These are phyloP conservation scores for Falco novaeseelandiae DNA, from an alignment of 2,797 vertebrate species.

Conservation along the genomic window DNA sequence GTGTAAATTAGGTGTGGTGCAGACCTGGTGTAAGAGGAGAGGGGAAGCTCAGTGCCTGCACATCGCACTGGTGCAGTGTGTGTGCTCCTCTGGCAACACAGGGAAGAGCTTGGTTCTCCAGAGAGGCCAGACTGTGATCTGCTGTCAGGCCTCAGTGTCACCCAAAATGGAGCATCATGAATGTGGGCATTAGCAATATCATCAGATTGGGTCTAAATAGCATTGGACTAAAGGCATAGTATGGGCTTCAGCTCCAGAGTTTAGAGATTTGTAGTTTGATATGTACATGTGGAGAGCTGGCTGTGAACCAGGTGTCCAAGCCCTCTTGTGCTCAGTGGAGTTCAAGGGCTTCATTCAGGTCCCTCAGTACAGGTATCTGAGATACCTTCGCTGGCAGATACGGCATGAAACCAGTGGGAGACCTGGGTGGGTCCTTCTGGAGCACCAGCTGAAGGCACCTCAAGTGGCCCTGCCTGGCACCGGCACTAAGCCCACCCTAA, in stretches of 20 bases:
- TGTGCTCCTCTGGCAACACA: background rate
- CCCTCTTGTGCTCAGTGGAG: background rate
- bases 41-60: background rate
- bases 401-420: background rate
- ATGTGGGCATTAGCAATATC: background rate
- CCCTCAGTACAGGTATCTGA: background rate
- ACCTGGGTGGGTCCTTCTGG: background rate
- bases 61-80: background rate
- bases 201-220: accelerated
- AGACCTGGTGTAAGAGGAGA: background rate
- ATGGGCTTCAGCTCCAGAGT: background rate
- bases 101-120: background rate
- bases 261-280: background rate
- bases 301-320: background rate
- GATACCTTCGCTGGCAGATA: background rate
- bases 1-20: background rate
- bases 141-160: accelerated
- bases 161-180: background rate
- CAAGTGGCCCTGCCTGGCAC: background rate
- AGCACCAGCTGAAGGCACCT: background rate
- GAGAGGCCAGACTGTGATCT: background rate
- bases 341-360: background rate
- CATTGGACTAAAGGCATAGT: background rate
- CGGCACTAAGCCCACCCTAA: background rate
- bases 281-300: background rate